Conservation (phyloP, 2,113 vertebrate genomes). For the Clarias magur region DNA sequence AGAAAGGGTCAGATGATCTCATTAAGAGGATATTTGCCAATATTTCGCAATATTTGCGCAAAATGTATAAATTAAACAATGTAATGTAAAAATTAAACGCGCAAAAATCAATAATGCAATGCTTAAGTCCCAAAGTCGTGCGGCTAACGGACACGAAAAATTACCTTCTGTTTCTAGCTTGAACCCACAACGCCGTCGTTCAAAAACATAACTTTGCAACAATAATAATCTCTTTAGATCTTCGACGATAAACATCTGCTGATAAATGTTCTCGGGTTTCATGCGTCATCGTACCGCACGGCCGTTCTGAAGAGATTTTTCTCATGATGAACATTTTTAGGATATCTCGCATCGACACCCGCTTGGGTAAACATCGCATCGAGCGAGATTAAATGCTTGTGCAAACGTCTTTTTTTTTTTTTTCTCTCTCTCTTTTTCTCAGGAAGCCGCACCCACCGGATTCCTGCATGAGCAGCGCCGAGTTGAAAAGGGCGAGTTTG, state of each 20-base stretch:
- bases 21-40: too few relatives aligned
- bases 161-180: background rate
- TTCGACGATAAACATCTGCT: too few relatives aligned
- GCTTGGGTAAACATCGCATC: background rate
- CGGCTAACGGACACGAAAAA: background rate
- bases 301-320: too few relatives aligned
- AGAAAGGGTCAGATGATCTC: too few relatives aligned
- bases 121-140: background rate
- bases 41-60: too few relatives aligned
- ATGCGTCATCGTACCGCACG: too few relatives aligned
- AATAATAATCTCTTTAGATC: too few relatives aligned
- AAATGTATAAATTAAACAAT: too few relatives aligned
- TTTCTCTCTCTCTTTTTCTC: background rate
- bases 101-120: too few relatives aligned
- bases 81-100: too few relatives aligned
- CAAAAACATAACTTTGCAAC: background rate
- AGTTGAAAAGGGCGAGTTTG: slow-evolving; percentile 95
- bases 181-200: background rate
- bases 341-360: background rate
- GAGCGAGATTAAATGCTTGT: background rate
- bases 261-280: too few relatives aligned
- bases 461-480: slow-evolving; percentile 96
- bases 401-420: background rate
- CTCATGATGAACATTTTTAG: background rate
- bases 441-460: slow-evolving; percentile 80